Percentiles rank a stretch among this genome's conserved stretches.
phyloP scores from a whole-genome alignment of 2,113 vertebrate genomes.

The Lepus americanus region DNA sequence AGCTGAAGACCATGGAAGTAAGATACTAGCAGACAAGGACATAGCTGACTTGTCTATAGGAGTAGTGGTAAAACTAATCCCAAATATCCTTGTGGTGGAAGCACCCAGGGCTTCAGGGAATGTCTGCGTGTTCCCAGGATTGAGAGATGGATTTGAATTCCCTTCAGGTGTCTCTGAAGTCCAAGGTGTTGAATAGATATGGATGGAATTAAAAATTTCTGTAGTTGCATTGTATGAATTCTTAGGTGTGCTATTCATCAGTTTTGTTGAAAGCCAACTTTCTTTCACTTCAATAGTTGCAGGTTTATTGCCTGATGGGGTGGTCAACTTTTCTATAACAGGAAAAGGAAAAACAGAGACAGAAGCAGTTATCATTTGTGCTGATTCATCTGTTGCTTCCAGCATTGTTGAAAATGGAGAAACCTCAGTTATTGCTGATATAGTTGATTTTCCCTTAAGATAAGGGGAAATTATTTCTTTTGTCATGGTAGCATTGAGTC shows the following conservation, averaged over 20 bases:
- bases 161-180: slow-evolving; percentile 48
- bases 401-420: slow-evolving; percentile 64
- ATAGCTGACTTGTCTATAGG: slow-evolving; percentile 7
- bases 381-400: slow-evolving; percentile 60
- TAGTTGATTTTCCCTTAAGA: slow-evolving; percentile 60
- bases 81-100: neutral
- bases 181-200: neutral
- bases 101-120: neutral
- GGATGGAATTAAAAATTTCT: slow-evolving; percentile 55
- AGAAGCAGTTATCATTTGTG: slow-evolving; percentile 57
- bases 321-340: slow-evolving; percentile 36
- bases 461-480: slow-evolving; percentile 54
- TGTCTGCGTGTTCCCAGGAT: slow-evolving; percentile 1
- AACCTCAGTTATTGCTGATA: slow-evolving; percentile 11
- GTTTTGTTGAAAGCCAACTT: slow-evolving; percentile 64
- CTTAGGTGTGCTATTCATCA: slow-evolving; percentile 39
- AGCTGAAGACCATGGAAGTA: neutral
- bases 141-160: neutral
- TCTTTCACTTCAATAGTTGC: slow-evolving; percentile 35
- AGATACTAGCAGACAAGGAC: slow-evolving; percentile 19
- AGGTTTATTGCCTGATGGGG: slow-evolving; percentile 17
- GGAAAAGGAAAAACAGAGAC: slow-evolving; percentile 49
- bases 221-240: neutral
- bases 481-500: slow-evolving; percentile 3
- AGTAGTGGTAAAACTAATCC: neutral